Percentiles rank a stretch among this genome's conserved stretches.
Evolutionary conservation across 1,140 invertebrate genomes (phyloP).

Genomic region (Cardiocondyla obscurior): DNA sequence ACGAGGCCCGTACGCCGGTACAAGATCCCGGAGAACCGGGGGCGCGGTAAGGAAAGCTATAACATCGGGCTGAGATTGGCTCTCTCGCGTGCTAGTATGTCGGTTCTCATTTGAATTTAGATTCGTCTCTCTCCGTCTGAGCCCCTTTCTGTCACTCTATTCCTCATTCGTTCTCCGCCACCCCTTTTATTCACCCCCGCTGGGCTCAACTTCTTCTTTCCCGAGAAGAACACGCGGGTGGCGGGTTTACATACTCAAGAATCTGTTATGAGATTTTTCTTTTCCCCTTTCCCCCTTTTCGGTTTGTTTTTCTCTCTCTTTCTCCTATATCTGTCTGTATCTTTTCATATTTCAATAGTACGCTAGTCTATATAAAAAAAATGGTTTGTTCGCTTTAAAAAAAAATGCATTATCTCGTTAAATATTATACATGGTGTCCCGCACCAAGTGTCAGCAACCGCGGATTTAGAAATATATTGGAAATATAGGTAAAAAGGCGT

Average conservation of each 20-base stretch:
- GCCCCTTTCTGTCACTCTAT: slow-evolving; percentile 3
- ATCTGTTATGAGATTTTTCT: neutral
- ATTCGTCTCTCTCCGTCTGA: slow-evolving; percentile 70
- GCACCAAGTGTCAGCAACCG: too few relatives aligned
- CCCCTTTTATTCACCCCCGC: neutral
- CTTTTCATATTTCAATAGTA: neutral
- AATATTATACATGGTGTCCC: too few relatives aligned
- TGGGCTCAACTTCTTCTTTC: neutral
- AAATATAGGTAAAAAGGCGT: too few relatives aligned
- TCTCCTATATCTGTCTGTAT: too few relatives aligned
- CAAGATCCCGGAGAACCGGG: slow-evolving; percentile 20
- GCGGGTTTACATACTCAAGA: neutral
- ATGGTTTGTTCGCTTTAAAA: neutral
- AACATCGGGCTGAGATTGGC: slow-evolving; percentile 75
- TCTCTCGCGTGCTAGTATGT: slow-evolving; percentile 70
- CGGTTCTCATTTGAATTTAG: slow-evolving; percentile 81
- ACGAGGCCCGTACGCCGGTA: slow-evolving; percentile 40
- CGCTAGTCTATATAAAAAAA: neutral
- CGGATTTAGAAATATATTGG: too few relatives aligned
- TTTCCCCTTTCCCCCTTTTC: neutral
- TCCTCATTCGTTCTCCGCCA: neutral
- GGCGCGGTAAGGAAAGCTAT: slow-evolving; percentile 62
- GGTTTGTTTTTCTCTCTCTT: too few relatives aligned
- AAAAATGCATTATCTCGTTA: neutral
- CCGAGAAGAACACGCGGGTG: neutral